phyloP scores from a whole-genome alignment of 2,888 invertebrate species.

The Dendrolimus pini region DNA sequence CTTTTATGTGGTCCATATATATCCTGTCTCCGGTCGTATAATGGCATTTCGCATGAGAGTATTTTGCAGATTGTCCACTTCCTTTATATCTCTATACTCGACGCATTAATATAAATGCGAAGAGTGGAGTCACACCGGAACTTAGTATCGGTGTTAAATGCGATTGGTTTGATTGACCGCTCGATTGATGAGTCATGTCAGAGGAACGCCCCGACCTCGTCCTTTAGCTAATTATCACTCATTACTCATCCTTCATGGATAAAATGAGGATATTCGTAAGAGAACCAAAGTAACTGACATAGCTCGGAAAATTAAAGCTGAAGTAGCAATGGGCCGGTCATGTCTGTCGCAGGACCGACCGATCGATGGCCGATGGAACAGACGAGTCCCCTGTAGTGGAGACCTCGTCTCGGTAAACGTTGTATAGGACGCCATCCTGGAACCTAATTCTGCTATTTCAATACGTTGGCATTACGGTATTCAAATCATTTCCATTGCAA shows the following conservation, averaged over 20 bases:
- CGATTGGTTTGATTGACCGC: constrained; percentile 31
- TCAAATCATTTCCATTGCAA: too few species aligned
- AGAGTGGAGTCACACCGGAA: constrained; percentile 38
- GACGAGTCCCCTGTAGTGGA: too few species aligned
- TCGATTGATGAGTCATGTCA: constrained; percentile 43
- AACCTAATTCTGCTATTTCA: too few species aligned
- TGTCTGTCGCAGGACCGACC: too few species aligned
- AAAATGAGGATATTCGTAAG: too few species aligned
- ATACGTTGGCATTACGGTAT: too few species aligned
- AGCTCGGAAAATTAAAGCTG: too few species aligned
- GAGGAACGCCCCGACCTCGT: constrained; percentile 57
- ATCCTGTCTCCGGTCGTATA: constrained; percentile 4
- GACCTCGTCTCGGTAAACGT: too few species aligned
- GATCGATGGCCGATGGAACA: too few species aligned
- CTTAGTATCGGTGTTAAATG: constrained; percentile 26
- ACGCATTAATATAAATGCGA: constrained; percentile 10
- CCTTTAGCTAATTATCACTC: constrained; percentile 58
- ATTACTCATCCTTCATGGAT: constrained; percentile 47
- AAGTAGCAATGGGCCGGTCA: too few species aligned
- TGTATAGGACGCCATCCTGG: too few species aligned
- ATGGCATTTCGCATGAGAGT: constrained; percentile 25
- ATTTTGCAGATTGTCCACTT: constrained; percentile 20
- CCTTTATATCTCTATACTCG: constrained; percentile 20
- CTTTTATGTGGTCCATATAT: neutral
- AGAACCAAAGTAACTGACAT: too few species aligned